A percentile compares a stretch with the other conserved stretches of the same genome.
These are phyloP conservation scores for Temnopleurus reevesii DNA, from an alignment of 53 echinoderm and acorn worm species.

Conservation along the genomic window DNA sequence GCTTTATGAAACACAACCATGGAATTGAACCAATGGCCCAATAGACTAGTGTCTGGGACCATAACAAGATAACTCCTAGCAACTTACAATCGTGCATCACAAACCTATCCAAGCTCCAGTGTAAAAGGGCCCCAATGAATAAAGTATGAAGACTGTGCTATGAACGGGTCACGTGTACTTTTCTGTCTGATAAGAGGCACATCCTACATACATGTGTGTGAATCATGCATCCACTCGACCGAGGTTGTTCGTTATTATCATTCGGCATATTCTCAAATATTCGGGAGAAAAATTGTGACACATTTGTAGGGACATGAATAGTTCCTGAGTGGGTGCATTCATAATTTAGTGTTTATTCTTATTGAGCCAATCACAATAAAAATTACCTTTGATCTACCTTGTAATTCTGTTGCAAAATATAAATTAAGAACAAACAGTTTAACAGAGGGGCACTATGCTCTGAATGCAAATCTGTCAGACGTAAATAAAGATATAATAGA, in stretches of 20 bases:
- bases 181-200: background rate
- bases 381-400: background rate
- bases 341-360: background rate
- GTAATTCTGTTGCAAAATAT: too few relatives aligned
- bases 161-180: conserved; percentile 22
- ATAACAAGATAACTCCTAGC: too few relatives aligned
- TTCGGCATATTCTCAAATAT: background rate
- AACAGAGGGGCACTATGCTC: too few relatives aligned
- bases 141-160: too few relatives aligned
- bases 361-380: background rate
- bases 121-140: too few relatives aligned
- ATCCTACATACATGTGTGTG: background rate
- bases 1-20: too few relatives aligned
- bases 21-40: too few relatives aligned
- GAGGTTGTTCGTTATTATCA: background rate
- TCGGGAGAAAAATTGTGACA: background rate
- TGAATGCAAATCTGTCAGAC: too few relatives aligned
- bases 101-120: too few relatives aligned
- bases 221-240: background rate
- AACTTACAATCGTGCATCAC: too few relatives aligned
- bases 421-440: background rate
- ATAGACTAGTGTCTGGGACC: too few relatives aligned
- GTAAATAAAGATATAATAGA: too few relatives aligned
- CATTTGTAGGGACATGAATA: background rate
- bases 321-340: background rate